These are phyloP conservation scores for Pemphredon lugubris DNA, from an alignment of 2,888 invertebrate species.

Conservation along the genomic window DNA sequence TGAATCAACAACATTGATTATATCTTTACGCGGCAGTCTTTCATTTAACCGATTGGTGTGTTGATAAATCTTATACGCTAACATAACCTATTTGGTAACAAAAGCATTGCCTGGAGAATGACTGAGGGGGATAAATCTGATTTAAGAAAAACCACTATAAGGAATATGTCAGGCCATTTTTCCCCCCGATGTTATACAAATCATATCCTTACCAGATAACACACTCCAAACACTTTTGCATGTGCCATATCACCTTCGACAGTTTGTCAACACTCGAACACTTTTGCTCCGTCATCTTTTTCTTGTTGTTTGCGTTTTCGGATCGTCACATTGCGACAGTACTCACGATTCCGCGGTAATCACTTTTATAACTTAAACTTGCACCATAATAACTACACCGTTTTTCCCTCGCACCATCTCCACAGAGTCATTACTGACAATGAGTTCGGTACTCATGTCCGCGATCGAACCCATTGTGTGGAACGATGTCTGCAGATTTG, in stretches of 20 bases:
- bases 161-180: no score
- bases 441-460: background rate
- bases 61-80: background rate
- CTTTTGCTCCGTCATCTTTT: constrained; percentile 16
- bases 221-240: constrained; percentile 58
- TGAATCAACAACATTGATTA: no score
- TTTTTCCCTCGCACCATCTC: background rate
- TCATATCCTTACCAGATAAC: constrained; percentile 62
- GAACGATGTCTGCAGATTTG: background rate
- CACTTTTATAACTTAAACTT: background rate
- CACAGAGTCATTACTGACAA: background rate
- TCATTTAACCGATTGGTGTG: no score
- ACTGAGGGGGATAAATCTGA: no score
- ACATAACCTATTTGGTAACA: constrained; percentile 29
- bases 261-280: constrained; percentile 4
- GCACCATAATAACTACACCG: background rate
- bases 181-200: background rate
- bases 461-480: background rate
- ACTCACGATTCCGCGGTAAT: background rate
- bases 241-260: constrained; percentile 18
- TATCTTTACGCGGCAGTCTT: no score
- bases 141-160: no score
- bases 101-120: no score
- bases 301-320: background rate
- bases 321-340: background rate